Evolutionary conservation across 1,140 invertebrate genomes (phyloP), one percentile per base, ranked within the genome.

Genomic region (Tribolium madens): DNA sequence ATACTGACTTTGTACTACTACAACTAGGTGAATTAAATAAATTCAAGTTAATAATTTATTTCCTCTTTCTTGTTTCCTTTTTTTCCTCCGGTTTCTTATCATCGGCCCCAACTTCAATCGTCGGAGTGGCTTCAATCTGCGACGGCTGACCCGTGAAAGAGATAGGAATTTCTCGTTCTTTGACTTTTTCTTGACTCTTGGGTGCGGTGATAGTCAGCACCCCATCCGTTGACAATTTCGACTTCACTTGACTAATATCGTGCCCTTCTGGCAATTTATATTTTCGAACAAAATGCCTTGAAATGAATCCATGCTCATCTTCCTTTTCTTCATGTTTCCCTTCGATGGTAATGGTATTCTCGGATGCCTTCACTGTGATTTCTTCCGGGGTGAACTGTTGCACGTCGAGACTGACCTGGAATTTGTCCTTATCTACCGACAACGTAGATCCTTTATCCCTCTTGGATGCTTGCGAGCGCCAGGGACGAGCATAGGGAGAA

Each of bases 191-290:
- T 52, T 87, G 83, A 80, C 89, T 90, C 83, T 87, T 88, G 10
- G 91, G 91, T 0, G 90, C 92, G 5, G 87, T 88, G 36, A 94
- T 89, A 0, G 89, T 91, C 17, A 94, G 81, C 6, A 94, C 88
- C 9, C 93, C 93, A 82, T 94, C 92, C 0, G 91, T 90, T 5
- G 91, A 92, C 53, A 94, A 83, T 6, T 89, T 88, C 0, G 92
- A 93, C 46, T 88, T 88, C 0, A 93, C 91, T 36, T 90, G 85
- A 21, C 92, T 90, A 14, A 92, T 89, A 79, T 90, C 88, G 69
- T 89, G 90, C 36, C 88, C 87, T 33, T 91, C 87, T 0, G 91
- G 89, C n/a, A 92, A 80, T 3, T 87, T 85, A 73, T 91, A 90
- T n/a, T 21, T 72, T 7, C 92, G 88, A 0, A 87, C 85, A 80